Evolutionary conservation across 2,797 vertebrate genomes (phyloP), one percentile per base, ranked within the genome.

Genomic region (Gymnoscopelus braueri): DNA sequence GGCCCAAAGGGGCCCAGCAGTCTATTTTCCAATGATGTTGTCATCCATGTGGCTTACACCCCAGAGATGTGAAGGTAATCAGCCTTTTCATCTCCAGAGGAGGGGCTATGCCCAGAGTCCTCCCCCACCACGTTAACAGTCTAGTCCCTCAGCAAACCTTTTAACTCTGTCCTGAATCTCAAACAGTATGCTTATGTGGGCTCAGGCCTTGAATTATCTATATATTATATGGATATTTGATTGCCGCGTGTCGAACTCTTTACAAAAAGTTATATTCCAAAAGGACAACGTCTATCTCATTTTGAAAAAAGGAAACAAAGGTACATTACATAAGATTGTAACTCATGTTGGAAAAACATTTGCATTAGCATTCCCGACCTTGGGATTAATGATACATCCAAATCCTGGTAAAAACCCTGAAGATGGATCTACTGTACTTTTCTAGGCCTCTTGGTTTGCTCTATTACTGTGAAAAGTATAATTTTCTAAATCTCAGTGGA

Each of bases 21-120:
- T 91, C 92, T 94, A 90, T 94, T 94, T 94, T 94, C 90, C 88
- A 92, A 90, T 93, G 92, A 94, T 94, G 93, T 93, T 93, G 91
- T 93, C 91, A 94, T 86, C 88, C 87, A 89, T 92, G 92, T 92
- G 91, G 89, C 89, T 84, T 88, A 85, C 85, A 88, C 90, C 90
- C 90, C 83, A 79, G 91, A 92, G 91, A 91, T 91, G 89, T 88
- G 84, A 86, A 91, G 91, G 91, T 93, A 93, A 94, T 94, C 93
- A 92, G 87, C 87, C 89, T 89, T 89, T 93, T 90, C 91, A 92
- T 93, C 89, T 93, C 87, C 79, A 87, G 90, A 91, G 92, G 84
- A 92, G 86, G 87, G 83, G 84, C 82, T 61, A 54, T 55, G 87
- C 80, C 63, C 74, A 88, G 72, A 44, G 84, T 90, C 81, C 74